Evolutionary conservation across 1,140 invertebrate species (phyloP), one percentile per base, ranked within the genome.

Genomic region (Copidosoma floridanum): DNA sequence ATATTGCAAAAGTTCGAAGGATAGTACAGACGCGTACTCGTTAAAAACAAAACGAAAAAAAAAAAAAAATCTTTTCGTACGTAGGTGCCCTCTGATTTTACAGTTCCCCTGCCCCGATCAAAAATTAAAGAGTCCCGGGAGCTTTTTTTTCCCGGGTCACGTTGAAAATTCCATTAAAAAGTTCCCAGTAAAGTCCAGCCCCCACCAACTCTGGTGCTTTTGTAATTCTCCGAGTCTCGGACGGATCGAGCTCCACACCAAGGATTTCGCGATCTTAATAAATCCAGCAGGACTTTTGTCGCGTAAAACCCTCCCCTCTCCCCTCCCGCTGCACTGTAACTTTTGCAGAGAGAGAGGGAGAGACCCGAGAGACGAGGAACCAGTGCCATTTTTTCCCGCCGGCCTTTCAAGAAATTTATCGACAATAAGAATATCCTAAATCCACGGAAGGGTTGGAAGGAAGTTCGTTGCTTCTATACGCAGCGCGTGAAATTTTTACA

Each of bases 151-250:
- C n/a, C n/a, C n/a, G n/a, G 50, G 55, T 57, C 41, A 20, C 32
- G 44, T 24, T 48, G 50, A 57, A 50, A 57, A 40, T 48, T 47
- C 56, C 56, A 57, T 57, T 50, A 57, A 57, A 57, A 57, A 57
- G 56, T 50, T 57, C 32, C 40, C 48, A 57, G 29, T 40, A 57
- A 57, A 57, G 41, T 29, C 41, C 24, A 5, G 12, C 18, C 7
- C 8, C 14, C 35, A 12, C 38, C 10, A 23, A 23, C n/a, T 2
- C 24, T 41, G 7, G 14, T 24, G 16, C 2, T 21, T 23, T 40
- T 53, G 52, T 27, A 54, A 54, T 54, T 54, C 38, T 47, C 43
- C 12, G 40, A 43, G 11, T 40, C 43, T 7, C 44, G 46, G 35
- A 48, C 35, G 26, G 29, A 32, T 51, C 46, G 37, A 52, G 52